Evolutionary conservation across 1,140 invertebrate genomes (phyloP).

Genomic region (Ericerus pela): DNA sequence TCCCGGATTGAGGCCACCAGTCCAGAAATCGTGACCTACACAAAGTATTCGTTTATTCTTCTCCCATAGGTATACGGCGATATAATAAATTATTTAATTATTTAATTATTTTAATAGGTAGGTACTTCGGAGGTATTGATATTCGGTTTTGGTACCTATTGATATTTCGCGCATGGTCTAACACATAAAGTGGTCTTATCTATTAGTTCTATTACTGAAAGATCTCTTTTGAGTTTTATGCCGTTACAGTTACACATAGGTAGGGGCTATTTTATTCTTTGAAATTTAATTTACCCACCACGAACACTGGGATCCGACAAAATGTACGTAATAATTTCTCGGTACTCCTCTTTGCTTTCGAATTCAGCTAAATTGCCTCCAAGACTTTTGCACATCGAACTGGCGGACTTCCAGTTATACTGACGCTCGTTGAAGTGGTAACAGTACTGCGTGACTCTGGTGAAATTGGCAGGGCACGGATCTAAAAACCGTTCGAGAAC

Average conservation of each 20-base stretch:
- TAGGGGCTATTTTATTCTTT: too few relatives aligned
- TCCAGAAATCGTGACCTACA: constrained; percentile 62
- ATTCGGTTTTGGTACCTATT: too few relatives aligned
- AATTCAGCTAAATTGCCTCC: constrained; percentile 52
- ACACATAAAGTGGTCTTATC: too few relatives aligned
- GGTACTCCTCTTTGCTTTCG: constrained; percentile 46
- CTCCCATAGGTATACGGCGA: too few relatives aligned
- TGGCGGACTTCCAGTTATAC: constrained; percentile 63
- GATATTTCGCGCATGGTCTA: too few relatives aligned
- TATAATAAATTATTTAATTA: too few relatives aligned
- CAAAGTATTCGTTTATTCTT: too few relatives aligned
- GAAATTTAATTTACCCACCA: constrained; percentile 35
- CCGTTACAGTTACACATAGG: too few relatives aligned
- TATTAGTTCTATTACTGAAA: too few relatives aligned
- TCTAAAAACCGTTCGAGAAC: constrained; percentile 35
- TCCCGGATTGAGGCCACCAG: constrained; percentile 64
- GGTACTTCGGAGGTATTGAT: too few relatives aligned
- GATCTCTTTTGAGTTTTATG: too few relatives aligned
- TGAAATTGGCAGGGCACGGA: constrained; percentile 53
- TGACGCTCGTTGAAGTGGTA: constrained; percentile 48
- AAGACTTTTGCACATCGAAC: constrained; percentile 48
- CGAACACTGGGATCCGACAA: constrained; percentile 41
- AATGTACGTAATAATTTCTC: constrained; percentile 45
- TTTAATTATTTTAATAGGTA: too few relatives aligned
- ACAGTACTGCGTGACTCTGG: constrained; percentile 47